Evolutionary conservation across 2,888 invertebrate genomes (phyloP).

Genomic region (Drosophila nr. medialis): DNA sequence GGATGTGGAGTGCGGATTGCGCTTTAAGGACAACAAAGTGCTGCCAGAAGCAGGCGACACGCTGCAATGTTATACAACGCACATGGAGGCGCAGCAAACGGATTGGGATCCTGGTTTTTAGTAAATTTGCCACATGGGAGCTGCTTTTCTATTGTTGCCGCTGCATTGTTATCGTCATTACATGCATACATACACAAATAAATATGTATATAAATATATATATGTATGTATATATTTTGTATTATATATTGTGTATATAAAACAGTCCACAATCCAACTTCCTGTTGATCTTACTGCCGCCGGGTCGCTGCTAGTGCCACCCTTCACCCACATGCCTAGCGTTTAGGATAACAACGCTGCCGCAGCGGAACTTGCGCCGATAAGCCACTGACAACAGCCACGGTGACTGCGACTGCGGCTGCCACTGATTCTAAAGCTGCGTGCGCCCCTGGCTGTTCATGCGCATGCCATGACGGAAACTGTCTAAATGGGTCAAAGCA

Average conservation of each 20-base stretch:
- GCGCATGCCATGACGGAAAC: conserved; percentile 66
- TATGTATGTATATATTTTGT: conserved; percentile 59
- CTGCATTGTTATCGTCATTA: conserved; percentile 51
- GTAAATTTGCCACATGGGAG: conserved; percentile 11
- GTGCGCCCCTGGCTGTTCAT: conserved; percentile 66
- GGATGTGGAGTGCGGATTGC: conserved; percentile 95
- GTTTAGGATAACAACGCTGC: conserved; percentile 76
- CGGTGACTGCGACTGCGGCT: conserved; percentile 20
- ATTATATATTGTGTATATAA: conserved; percentile 68
- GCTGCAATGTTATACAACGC: conserved; percentile 90
- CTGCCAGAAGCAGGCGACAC: conserved; percentile 90
- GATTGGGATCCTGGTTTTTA: conserved; percentile 96
- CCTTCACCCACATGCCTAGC: conserved; percentile 82
- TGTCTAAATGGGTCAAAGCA: conserved; percentile 77
- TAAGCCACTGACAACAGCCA: conserved; percentile 47
- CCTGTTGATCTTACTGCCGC: conserved; percentile 71
- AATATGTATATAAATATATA: conserved; percentile 3
- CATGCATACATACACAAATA: not conserved
- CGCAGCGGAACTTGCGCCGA: conserved; percentile 82
- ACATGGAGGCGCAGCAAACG: conserved; percentile 88
- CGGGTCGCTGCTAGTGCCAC: conserved; percentile 70
- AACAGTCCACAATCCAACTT: conserved; percentile 69
- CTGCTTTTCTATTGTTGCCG: conserved; percentile 22
- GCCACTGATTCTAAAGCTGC: conserved; percentile 31
- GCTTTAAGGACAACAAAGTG: conserved; percentile 88